Evolutionary conservation across 2,797 vertebrate genomes (phyloP).

Genomic region (Pteropus rufus): DNA sequence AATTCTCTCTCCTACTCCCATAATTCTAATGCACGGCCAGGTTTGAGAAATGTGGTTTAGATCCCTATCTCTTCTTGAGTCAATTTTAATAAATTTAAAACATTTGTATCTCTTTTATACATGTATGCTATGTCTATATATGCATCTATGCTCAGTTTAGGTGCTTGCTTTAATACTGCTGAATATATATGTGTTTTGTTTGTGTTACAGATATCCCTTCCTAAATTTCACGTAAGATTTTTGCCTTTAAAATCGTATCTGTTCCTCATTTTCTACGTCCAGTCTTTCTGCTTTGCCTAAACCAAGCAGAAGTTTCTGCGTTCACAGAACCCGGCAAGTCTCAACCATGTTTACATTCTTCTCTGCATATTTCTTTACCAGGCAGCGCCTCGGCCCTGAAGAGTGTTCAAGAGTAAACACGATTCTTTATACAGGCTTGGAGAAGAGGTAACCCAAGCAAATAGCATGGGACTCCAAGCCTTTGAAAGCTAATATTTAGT

Average conservation of each 20-base stretch:
- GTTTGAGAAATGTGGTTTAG: not conserved
- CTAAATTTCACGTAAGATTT: not conserved
- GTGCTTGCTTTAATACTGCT: not conserved
- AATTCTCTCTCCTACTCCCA: not conserved
- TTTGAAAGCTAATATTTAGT: slow-evolving; percentile 85
- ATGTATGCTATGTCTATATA: not conserved
- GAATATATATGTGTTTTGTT: not conserved
- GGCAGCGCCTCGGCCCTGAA: slow-evolving; percentile 68
- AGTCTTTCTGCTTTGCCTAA: not conserved
- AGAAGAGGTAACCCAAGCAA: slow-evolving; percentile 78
- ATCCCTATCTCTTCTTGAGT: not conserved
- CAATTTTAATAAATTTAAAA: not conserved
- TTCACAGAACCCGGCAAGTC: slow-evolving; percentile 39
- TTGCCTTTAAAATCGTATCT: not conserved
- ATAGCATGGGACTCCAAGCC: slow-evolving; percentile 69
- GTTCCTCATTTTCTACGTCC: not conserved
- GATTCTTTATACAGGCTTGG: slow-evolving; percentile 75
- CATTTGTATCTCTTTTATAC: not conserved
- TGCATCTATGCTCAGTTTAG: not conserved
- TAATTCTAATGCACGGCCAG: not conserved
- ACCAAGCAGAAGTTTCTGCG: slow-evolving; percentile 47
- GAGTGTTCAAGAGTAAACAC: slow-evolving; percentile 77
- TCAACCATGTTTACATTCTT: slow-evolving; percentile 79
- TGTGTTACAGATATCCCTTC: not conserved
- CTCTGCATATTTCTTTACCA: slow-evolving; percentile 73